Percentiles rank a stretch among this genome's conserved stretches.
These are phyloP conservation scores for Stenoptilia bipunctidactyla DNA, from an alignment of 2,888 invertebrate species.

Conservation along the genomic window DNA sequence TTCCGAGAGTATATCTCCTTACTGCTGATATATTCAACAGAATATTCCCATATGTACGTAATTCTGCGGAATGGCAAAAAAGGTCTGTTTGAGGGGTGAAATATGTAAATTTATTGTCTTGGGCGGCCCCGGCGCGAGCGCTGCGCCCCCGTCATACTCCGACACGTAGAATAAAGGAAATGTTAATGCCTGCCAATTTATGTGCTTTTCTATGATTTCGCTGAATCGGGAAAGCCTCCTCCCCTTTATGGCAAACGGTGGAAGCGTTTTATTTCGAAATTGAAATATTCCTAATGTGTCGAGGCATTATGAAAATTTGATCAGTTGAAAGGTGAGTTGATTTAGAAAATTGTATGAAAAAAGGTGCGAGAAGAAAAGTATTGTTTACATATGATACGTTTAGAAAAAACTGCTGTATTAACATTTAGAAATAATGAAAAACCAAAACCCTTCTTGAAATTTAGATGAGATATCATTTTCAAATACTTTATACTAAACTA, in stretches of 20 bases:
- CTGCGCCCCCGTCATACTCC: conserved; percentile 66
- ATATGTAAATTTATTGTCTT: conserved; percentile 73
- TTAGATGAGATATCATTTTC: too few relatives aligned
- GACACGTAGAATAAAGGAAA: conserved; percentile 71
- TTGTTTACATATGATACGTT: too few relatives aligned
- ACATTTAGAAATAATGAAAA: too few relatives aligned
- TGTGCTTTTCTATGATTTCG: conserved; percentile 71
- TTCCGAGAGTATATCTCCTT: conserved; percentile 66
- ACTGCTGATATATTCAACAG: conserved; percentile 70
- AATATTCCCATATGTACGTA: conserved; percentile 72
- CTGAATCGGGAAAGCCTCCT: conserved; percentile 62
- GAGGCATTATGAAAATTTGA: too few relatives aligned
- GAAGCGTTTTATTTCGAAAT: conserved; percentile 42
- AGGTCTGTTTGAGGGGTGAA: conserved; percentile 72
- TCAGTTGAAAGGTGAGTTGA: too few relatives aligned
- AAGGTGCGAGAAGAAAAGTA: too few relatives aligned
- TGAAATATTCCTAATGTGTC: conserved; percentile 32
- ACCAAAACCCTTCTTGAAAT: too few relatives aligned
- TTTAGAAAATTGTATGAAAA: too few relatives aligned
- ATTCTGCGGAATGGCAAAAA: conserved; percentile 71
- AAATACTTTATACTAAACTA: too few relatives aligned
- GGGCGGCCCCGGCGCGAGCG: conserved; percentile 55
- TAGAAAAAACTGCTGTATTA: too few relatives aligned
- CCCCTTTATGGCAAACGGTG: conserved; percentile 43
- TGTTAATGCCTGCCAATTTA: conserved; percentile 70